Evolutionary conservation across 2,888 invertebrate species (phyloP).

Genomic region (Metacarcinus magister): DNA sequence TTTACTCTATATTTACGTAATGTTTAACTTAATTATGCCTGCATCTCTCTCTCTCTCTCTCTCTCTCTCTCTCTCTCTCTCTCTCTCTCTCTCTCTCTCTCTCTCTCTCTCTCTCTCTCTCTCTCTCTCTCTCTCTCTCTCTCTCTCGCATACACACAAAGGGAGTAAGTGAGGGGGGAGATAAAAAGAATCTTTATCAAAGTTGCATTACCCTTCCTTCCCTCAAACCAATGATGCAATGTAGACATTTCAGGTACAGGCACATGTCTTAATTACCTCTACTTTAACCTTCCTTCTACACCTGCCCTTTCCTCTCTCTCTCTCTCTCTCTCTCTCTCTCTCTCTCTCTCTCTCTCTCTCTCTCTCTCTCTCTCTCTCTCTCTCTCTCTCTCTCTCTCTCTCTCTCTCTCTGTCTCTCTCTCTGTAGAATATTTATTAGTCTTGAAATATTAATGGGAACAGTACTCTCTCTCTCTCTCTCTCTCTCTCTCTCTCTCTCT

Average conservation of each 20-base stretch:
- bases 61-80: not conserved
- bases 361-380: not conserved
- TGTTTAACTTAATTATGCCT: not conserved
- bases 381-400: too few relatives aligned
- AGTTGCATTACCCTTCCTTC: not conserved
- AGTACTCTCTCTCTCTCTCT: conserved; percentile 46
- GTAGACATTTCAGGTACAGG: not conserved
- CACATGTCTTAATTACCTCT: not conserved
- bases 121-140: conserved; percentile 31
- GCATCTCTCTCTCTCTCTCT: not conserved
- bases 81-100: too few relatives aligned
- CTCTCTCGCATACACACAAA: not conserved
- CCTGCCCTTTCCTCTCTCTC: not conserved
- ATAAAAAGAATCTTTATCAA: not conserved
- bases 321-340: not conserved
- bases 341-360: not conserved
- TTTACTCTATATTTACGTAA: not conserved
- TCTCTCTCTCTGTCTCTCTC: too few relatives aligned
- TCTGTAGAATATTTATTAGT: too few relatives aligned
- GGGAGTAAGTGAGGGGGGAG: not conserved
- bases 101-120: not conserved
- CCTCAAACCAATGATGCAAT: not conserved
- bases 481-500: conserved; percentile 55
- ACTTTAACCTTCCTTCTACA: not conserved
- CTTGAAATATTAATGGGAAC: too few relatives aligned